These are phyloP conservation scores for Rousettus madagascariensis DNA, from an alignment of 2,797 vertebrate genomes.

Conservation along the genomic window DNA sequence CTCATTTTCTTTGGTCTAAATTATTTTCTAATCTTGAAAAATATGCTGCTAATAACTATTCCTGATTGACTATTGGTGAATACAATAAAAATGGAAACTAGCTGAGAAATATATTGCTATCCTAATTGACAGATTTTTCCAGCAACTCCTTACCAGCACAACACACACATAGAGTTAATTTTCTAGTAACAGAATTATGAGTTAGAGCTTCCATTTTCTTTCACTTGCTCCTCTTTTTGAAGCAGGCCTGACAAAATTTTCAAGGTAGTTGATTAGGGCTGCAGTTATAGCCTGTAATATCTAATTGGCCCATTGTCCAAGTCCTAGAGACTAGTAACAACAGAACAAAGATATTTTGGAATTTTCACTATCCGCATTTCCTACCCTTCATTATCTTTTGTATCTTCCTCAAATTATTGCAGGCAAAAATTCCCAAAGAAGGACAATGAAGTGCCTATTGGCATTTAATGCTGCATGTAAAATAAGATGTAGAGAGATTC, in stretches of 20 bases:
- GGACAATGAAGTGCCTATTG: neutral
- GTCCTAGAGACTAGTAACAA: neutral
- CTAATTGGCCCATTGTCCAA: neutral
- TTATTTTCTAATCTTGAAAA: neutral
- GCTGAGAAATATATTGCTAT: neutral
- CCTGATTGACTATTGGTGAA: neutral
- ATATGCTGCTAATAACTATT: neutral
- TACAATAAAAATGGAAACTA: conserved; percentile 24
- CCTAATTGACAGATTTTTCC: neutral
- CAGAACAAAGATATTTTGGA: conserved; percentile 7
- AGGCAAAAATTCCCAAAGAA: neutral
- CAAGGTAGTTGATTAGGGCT: neutral
- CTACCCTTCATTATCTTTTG: neutral
- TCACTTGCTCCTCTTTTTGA: neutral
- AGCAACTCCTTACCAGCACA: neutral
- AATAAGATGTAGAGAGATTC: neutral
- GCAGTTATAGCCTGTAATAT: neutral
- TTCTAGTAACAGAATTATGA: neutral
- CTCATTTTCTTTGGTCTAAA: neutral
- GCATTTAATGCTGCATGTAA: neutral
- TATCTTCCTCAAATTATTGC: conserved; percentile 27
- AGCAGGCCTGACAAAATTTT: neutral
- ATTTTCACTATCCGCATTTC: conserved; percentile 43
- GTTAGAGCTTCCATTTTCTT: neutral
- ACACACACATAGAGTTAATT: neutral